Evolutionary conservation across 2,888 invertebrate genomes (phyloP).

Genomic region (Pimpla rufipes): DNA sequence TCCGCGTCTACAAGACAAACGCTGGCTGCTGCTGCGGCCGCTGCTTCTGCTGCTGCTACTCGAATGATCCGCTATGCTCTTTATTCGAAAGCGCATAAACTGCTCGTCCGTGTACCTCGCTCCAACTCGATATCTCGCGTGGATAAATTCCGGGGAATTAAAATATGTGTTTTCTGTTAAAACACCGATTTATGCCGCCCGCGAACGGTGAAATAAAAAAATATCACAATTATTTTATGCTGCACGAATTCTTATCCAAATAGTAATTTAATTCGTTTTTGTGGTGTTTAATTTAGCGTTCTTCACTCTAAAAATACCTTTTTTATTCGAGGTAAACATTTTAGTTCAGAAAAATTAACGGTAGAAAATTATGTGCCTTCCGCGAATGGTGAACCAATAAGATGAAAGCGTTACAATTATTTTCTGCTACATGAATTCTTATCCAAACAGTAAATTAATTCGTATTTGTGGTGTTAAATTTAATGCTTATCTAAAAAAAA

Average conservation of each 20-base stretch:
- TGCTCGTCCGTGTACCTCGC: neutral
- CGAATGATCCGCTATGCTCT: constrained; percentile 9
- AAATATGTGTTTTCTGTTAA: neutral
- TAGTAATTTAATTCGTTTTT: neutral
- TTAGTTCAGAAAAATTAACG: no score
- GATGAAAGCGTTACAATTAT: no score
- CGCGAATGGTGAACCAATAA: neutral
- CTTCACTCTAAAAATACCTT: no score
- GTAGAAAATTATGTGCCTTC: no score
- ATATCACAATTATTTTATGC: no score
- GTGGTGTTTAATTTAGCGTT: no score
- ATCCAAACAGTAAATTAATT: neutral
- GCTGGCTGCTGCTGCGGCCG: neutral
- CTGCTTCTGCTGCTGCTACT: no score
- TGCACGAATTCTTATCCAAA: no score
- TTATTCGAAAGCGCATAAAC: constrained; percentile 3
- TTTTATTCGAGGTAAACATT: no score
- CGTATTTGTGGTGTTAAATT: no score
- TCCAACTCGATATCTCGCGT: neutral
- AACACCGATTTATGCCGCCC: neutral
- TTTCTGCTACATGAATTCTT: no score
- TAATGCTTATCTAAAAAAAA: no score
- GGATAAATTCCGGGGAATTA: neutral
- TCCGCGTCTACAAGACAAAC: constrained; percentile 1
- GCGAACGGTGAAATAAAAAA: neutral